Conservation (phyloP, 2,888 invertebrate genomes). For the Metopia argyrocephala region DNA sequence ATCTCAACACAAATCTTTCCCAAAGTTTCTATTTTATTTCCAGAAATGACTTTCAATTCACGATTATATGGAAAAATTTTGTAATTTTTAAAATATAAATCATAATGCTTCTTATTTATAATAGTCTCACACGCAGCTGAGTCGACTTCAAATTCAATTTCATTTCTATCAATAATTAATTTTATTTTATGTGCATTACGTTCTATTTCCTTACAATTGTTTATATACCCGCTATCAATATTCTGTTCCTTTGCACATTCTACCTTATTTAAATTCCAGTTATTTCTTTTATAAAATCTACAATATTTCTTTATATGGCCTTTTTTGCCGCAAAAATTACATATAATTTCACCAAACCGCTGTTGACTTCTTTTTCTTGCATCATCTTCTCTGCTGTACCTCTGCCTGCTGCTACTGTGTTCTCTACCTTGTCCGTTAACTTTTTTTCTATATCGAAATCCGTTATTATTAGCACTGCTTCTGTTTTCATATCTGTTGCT, state of each 20-base stretch:
- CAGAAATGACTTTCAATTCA: conserved; percentile 22
- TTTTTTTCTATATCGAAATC: no score
- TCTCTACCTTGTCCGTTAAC: neutral
- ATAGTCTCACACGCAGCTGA: conserved; percentile 24
- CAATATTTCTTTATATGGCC: conserved; percentile 16
- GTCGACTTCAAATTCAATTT: conserved; percentile 22
- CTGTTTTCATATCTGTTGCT: no score
- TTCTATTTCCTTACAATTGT: conserved; percentile 3
- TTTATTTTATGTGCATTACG: neutral
- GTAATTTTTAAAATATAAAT: conserved; percentile 2
- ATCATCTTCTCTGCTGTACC: no score
- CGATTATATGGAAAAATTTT: neutral
- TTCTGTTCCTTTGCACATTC: no score
- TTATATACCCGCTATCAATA: conserved; percentile 16
- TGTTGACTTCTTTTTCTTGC: neutral
- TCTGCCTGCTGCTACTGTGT: neutral
- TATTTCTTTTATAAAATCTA: neutral
- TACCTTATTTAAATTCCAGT: neutral
- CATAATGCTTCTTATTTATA: neutral
- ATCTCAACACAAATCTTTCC: neutral
- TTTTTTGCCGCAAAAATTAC: neutral
- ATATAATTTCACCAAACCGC: neutral
- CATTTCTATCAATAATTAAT: neutral
- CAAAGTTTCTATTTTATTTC: neutral
- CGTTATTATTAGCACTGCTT: no score